Conservation (phyloP, 2,888 invertebrate species). For the Gortyna flavago region DNA sequence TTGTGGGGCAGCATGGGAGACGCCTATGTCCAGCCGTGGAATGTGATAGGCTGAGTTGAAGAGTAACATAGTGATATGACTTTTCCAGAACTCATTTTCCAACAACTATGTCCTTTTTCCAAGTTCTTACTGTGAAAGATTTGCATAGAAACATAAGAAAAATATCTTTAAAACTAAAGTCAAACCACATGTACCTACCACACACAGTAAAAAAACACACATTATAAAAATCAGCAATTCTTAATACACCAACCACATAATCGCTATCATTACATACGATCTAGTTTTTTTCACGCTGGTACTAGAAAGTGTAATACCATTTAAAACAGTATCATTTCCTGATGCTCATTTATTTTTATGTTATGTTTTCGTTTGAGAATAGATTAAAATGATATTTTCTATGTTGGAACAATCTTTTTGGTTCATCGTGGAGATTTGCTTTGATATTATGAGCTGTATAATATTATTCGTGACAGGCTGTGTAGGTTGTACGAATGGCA, state of each 20-base stretch:
- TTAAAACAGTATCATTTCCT: conserved; percentile 45
- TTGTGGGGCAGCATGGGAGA: too few relatives aligned
- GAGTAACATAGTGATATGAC: too few relatives aligned
- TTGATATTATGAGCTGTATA: neutral
- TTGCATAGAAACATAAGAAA: neutral
- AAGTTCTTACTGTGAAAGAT: neutral
- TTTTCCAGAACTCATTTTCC: neutral
- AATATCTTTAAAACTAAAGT: neutral
- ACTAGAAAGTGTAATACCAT: conserved; percentile 44
- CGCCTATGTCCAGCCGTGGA: too few relatives aligned
- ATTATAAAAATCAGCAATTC: neutral
- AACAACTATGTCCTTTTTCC: neutral
- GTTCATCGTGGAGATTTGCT: conserved; percentile 6
- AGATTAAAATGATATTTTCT: conserved; percentile 30
- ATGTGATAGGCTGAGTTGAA: too few relatives aligned
- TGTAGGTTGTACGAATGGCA: neutral
- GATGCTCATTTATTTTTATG: conserved; percentile 24
- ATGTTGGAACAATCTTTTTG: conserved; percentile 9
- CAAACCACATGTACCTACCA: neutral
- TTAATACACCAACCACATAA: conserved; percentile 12
- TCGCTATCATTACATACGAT: conserved; percentile 20
- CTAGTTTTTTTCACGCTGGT: conserved; percentile 36
- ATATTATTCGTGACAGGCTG: neutral
- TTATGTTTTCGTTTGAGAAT: neutral
- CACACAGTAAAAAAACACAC: neutral